A percentile compares a stretch with the other conserved stretches of the same genome.
Evolutionary conservation across 2,113 vertebrate species (phyloP).

Genomic region (Indri indri): DNA sequence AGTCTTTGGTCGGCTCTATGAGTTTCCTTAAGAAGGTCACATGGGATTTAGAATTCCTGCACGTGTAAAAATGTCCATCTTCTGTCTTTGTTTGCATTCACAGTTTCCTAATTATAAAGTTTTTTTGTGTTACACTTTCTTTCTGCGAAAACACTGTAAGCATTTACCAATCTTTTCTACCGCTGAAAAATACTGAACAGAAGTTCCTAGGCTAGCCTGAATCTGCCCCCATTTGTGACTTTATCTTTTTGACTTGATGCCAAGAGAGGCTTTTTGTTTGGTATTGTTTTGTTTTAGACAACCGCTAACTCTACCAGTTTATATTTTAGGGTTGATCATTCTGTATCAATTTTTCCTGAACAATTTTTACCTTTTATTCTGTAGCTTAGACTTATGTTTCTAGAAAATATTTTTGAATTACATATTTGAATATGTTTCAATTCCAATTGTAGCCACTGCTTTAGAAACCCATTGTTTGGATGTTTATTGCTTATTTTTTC

Average conservation of each 20-base stretch:
- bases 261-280: not conserved
- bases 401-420: slow-evolving; percentile 10
- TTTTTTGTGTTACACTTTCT: not conserved
- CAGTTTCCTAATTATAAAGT: not conserved
- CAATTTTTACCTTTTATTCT: not conserved
- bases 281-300: not conserved
- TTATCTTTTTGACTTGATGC: not conserved
- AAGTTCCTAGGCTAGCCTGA: not conserved
- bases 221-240: not conserved
- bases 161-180: not conserved
- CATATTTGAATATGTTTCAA: not conserved
- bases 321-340: not conserved
- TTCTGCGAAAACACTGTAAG: not conserved
- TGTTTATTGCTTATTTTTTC: not conserved
- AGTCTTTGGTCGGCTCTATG: not conserved
- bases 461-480: not conserved
- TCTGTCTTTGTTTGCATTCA: not conserved
- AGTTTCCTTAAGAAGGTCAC: not conserved
- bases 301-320: not conserved
- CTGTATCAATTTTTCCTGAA: not conserved
- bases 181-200: not conserved
- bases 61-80: not conserved
- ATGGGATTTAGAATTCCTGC: not conserved
- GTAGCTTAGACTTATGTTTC: not conserved
- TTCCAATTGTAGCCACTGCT: not conserved